phyloP scores from a whole-genome alignment of 2,888 invertebrate genomes.

The Sicus ferrugineus region DNA sequence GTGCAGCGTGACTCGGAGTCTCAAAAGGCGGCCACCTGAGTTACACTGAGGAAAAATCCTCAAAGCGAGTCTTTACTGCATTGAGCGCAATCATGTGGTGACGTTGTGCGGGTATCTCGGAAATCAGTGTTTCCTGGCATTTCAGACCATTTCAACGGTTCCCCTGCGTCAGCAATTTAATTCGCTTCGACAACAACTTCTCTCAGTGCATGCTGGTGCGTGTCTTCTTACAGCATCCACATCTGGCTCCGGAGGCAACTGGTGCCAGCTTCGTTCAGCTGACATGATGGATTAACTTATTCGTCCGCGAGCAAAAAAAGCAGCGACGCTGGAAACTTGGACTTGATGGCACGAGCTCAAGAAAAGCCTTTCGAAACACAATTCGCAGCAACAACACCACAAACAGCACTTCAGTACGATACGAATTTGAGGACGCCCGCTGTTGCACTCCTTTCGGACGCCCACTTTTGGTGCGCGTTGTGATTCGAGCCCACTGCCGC shows the following conservation, averaged over 20 bases:
- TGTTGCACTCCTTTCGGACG: background rate
- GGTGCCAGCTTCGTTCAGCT: slow-evolving; percentile 1
- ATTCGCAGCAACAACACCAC: slow-evolving; percentile 1
- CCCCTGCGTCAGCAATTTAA: background rate
- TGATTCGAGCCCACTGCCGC: background rate
- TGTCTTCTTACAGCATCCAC: background rate
- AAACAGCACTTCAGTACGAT: background rate
- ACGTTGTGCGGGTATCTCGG: background rate
- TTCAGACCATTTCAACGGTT: background rate
- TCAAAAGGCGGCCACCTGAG: slow-evolving; percentile 8
- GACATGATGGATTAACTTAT: slow-evolving; percentile 32
- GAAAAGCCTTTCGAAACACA: slow-evolving; percentile 4
- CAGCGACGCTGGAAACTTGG: background rate
- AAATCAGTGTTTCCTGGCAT: no score
- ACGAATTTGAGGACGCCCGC: background rate
- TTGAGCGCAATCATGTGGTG: background rate
- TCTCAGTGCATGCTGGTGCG: slow-evolving; percentile 13
- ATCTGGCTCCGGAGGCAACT: background rate
- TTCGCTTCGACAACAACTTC: background rate
- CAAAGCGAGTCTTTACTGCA: background rate
- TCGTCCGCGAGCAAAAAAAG: slow-evolving; percentile 9
- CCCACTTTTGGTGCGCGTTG: slow-evolving; percentile 6
- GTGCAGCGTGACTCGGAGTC: no score
- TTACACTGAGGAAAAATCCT: background rate
- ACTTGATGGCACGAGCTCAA: slow-evolving; percentile 24